Conservation (phyloP, 2,888 invertebrate genomes). For the Polyploca ridens region DNA sequence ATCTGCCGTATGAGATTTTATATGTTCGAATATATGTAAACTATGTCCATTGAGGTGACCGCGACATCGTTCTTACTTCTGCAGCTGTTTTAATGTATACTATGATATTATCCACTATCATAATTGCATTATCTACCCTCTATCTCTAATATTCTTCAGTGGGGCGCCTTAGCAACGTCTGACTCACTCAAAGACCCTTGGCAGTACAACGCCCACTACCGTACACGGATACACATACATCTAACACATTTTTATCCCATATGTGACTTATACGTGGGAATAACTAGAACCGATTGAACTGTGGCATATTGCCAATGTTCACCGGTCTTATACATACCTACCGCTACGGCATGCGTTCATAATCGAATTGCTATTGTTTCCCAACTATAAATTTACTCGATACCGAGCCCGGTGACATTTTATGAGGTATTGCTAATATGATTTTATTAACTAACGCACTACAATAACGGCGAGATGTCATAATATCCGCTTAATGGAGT, state of each 20-base stretch:
- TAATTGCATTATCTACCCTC: neutral
- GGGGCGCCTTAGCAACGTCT: slow-evolving; percentile 26
- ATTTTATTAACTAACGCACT: slow-evolving; percentile 27
- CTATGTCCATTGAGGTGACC: slow-evolving; percentile 35
- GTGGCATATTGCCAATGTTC: slow-evolving; percentile 58
- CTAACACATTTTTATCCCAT: slow-evolving; percentile 68
- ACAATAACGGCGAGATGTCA: slow-evolving; percentile 43
- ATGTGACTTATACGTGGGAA: slow-evolving; percentile 61
- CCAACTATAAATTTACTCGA: slow-evolving; percentile 38
- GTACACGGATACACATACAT: slow-evolving; percentile 58
- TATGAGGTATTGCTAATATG: slow-evolving; percentile 44
- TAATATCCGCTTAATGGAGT: slow-evolving; percentile 44
- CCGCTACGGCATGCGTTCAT: slow-evolving; percentile 30
- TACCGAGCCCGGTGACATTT: slow-evolving; percentile 51
- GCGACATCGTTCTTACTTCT: neutral
- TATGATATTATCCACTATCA: neutral
- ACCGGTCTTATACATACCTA: slow-evolving; percentile 15
- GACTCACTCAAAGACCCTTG: slow-evolving; percentile 55
- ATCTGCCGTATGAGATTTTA: slow-evolving; percentile 52
- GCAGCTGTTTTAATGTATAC: neutral
- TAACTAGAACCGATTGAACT: slow-evolving; percentile 45
- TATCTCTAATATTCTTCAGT: neutral
- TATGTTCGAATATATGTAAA: slow-evolving; percentile 34
- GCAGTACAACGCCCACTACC: slow-evolving; percentile 45
- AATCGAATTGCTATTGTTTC: slow-evolving; percentile 57